Evolutionary conservation across 2,888 invertebrate species (phyloP), one percentile per base, ranked within the genome.

Genomic region (Scaeva pyrastri): DNA sequence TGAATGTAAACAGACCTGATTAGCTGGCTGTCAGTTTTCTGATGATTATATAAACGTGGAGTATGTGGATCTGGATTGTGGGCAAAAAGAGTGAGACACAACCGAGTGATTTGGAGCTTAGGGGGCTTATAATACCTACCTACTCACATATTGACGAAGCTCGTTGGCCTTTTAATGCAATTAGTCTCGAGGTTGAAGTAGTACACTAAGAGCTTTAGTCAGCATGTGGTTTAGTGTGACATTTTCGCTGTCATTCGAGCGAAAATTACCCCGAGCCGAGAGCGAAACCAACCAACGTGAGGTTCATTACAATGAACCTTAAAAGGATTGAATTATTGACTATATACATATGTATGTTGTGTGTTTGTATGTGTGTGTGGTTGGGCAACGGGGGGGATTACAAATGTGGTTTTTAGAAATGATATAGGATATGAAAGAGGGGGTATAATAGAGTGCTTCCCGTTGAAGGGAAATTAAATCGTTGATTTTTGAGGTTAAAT

Each of bases 81-180:
- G n/a, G 62, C 70, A 78, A n/a, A n/a, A n/a, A n/a, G 36, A 31
- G 16, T 14, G 14, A 43, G 26, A 68, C 68, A 41, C n/a, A 58
- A 23, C 26, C 45, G 64, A 64, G 64, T 12, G 64, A 36, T 50
- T 43, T 31, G 16, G 16, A 36, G 43, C 19, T 55, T 43, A 50
- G 56, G 71, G 74, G 70, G 62, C 68, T 72, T 60, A 68, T 66
- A 19, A 0, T 12, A 14, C 5, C 3, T 4, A 31, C 8, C 31
- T 31, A 31, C 31, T 16, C 8, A 19, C 7, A 48, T 19, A 10
- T 4, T 10, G 19, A 5, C 26, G 45, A 11, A 86, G 81, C 82
- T 86, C 77, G 73, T 86, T 86, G 77, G 86, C 82, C 86, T 82
- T 76, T 82, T 86, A 86, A 86, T 86, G 86, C 77, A 86, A 86